Evolutionary conservation across 2,888 invertebrate genomes (phyloP), one percentile per base, ranked within the genome.

Genomic region (Lepidonotus clava): DNA sequence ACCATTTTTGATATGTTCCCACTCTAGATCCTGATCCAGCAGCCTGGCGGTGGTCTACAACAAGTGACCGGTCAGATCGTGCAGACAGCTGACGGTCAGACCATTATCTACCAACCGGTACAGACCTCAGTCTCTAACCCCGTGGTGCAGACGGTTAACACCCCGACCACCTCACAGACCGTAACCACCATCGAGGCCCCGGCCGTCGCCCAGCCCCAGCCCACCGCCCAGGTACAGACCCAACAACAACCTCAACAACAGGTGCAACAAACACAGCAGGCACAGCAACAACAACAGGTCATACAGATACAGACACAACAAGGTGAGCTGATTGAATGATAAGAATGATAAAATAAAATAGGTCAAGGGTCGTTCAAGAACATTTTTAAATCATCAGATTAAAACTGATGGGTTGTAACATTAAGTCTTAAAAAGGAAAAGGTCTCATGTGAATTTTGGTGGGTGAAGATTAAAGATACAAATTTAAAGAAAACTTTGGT

Each of bases 41-140:
- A 92, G 87, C 91, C 91, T 4, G 91, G 91, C 77, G 90, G 91
- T 38, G 89, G 90, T 86, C 89, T 91, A 88, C 89, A 91, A 88
- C 86, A 91, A 24, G 87, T 90, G n/a, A 87, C 88, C 32, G 90
- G 92, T 36, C 98, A 98, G 94, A 95, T 98, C 66, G 96, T 98
- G 51, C 98, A 98, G 94, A 97, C 98, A 0, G 96, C 97, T 0
- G 98, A 98, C 94, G 98, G 98, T 0, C 98, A 98, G 94, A 98
- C 98, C 0, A 97, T 97, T 91, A 96, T 98, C 86, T 98, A 98
- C 93, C 83, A 83, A 56, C 83, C 83, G 2, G 71, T 32, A 28
- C 85, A 85, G 66, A 34, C 40, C 6, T 32, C 53, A 4, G 24
- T 2, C 84, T 51, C 61, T 28, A 34, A 24, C 18, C 28, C 83